Base-by-base conservation (phyloP, 2,888 invertebrate genomes). In the Lepidochitona cinerea region DNA sequence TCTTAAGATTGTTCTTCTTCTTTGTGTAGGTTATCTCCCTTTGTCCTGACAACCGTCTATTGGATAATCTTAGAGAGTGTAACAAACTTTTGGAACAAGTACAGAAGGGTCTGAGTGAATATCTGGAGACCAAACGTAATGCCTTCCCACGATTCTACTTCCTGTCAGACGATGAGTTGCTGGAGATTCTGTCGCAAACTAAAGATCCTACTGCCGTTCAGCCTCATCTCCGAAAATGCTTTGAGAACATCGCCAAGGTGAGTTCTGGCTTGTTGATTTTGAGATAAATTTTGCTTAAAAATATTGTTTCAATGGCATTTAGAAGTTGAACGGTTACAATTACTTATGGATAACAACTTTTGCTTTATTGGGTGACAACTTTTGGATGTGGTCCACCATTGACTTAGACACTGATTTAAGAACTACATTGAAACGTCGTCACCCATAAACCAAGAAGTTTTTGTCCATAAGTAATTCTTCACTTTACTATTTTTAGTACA, bases 161-260 rank as follows among this genome's bases (percentile, higher is more conserved):
- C 87, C 83, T 91, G 81, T 91, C 91, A 41, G 91, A 91, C 80
- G 91, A 91, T 80, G 91, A 91, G 75, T 81, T 91, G 71, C 80
- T 91, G 73, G 90, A 91, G 81, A 91, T 91, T 77, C 84, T 91
- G 54, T 91, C 91, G 2, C 90, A 91, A 83, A 91, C 91, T 29
- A 91, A 91, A 79, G 91, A 91, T 83, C 91, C 91, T 0, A 89
- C 89, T n/a, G 91, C 91, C 75, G 91, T 91, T 49, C 91, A 91
- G 79, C 91, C 91, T 12, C 95, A 95, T 90, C 91, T 96, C n/a
- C 92, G 94, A 79, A 96, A 96, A 89, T 95, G 95, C 90, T 96
- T 96, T 89, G 95, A 96, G 89, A 95, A 94, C 84, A 94, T 96
- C 83, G 93, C 94, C 9, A 87, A 79, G 79, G 93, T 95, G 71